Conservation (phyloP, 2,888 invertebrate species). For the Ormyrus thymus region DNA sequence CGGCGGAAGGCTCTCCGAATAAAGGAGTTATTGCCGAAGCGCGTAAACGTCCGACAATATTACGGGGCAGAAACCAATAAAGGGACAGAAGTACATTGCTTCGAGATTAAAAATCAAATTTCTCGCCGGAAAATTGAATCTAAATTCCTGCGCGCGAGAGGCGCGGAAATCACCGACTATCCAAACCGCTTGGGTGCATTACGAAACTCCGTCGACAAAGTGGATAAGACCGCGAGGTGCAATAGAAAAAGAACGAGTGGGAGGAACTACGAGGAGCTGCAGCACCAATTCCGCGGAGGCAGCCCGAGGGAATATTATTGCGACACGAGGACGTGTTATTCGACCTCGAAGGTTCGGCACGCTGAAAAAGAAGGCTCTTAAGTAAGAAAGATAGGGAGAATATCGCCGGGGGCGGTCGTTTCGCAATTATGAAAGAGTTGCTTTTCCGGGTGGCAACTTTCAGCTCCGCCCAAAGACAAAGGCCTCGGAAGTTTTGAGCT, state of each 20-base stretch:
- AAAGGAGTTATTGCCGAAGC: no score
- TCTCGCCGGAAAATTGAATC: no score
- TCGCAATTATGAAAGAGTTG: conserved; percentile 61
- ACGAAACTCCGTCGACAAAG: not conserved
- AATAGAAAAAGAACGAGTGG: not conserved
- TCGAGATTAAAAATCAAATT: no score
- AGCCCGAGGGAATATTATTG: conserved; percentile 60
- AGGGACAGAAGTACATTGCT: no score
- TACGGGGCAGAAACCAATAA: no score
- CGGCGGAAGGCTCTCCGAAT: no score
- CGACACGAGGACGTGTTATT: conserved; percentile 58
- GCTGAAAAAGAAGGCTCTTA: conserved; percentile 15
- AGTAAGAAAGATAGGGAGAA: conserved; percentile 22
- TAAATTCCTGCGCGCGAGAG: no score
- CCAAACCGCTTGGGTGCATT: not conserved
- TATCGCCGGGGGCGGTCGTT: conserved; percentile 46
- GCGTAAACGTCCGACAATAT: no score
- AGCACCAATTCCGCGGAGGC: conserved; percentile 8
- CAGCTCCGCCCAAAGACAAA: conserved; percentile 11
- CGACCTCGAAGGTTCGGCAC: conserved; percentile 37
- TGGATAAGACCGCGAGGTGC: not conserved
- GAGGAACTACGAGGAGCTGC: not conserved
- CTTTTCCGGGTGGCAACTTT: not conserved
- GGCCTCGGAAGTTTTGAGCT: conserved; percentile 13
- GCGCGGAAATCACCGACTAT: no score